Percentiles rank a stretch among this genome's conserved stretches.
Evolutionary conservation across 2,888 invertebrate species (phyloP).

Genomic region (Heliconius erato): DNA sequence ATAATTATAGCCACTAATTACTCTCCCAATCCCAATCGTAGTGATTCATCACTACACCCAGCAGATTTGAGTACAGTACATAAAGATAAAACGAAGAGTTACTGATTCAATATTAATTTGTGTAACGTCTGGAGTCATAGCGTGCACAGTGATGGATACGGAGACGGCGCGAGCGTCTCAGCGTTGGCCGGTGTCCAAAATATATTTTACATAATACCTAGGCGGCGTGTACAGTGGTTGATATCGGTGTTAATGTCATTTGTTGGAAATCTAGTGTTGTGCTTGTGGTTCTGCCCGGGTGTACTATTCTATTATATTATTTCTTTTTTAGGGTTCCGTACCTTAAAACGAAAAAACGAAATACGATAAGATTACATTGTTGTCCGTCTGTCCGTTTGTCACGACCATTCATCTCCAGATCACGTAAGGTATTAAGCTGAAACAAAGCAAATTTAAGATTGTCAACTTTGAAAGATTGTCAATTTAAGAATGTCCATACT

Average conservation of each 20-base stretch:
- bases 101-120: constrained; percentile 1
- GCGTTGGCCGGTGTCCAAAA: constrained; percentile 11
- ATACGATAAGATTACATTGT: no score
- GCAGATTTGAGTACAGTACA: not conserved
- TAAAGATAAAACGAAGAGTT: not conserved
- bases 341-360: no score
- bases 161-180: constrained; percentile 18
- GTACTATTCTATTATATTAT: no score
- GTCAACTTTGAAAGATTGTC: no score
- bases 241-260: constrained; percentile 13
- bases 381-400: no score
- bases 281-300: not conserved
- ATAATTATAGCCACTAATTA: not conserved
- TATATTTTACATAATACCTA: constrained; percentile 24
- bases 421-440: no score
- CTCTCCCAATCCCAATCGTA: not conserved
- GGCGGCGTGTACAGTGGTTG: constrained; percentile 17
- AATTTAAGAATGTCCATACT: no score
- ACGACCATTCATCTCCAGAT: no score
- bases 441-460: no score
- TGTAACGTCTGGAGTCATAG: constrained; percentile 32
- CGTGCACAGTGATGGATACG: constrained; percentile 35
- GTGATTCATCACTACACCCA: not conserved
- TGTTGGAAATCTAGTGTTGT: not conserved
- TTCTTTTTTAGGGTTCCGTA: no score